Evolutionary conservation across 2,888 invertebrate species (phyloP).

Genomic region (Rhagophthalmus giganteus): DNA sequence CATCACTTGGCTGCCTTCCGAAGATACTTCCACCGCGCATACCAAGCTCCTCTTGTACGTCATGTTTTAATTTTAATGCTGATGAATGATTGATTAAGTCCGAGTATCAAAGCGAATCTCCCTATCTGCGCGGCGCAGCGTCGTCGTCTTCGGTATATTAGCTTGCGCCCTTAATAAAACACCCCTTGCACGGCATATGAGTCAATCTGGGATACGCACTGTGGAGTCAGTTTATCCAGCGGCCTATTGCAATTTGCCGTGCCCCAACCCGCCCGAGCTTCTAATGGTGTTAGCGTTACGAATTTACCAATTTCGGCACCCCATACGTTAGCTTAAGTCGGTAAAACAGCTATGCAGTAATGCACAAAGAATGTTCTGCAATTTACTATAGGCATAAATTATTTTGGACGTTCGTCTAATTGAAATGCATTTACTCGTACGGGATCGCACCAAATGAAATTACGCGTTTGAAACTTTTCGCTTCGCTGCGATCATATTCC

Average conservation of each 20-base stretch:
- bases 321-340: conserved; percentile 50
- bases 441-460: conserved; percentile 13
- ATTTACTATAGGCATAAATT: conserved; percentile 44
- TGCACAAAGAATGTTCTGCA: conserved; percentile 53
- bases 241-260: conserved; percentile 53
- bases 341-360: conserved; percentile 47
- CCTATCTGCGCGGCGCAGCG: conserved; percentile 33
- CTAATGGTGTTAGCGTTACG: conserved; percentile 58
- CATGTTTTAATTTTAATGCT: conserved; percentile 46
- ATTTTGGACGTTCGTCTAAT: conserved; percentile 54
- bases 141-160: conserved; percentile 39
- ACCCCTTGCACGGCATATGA: conserved; percentile 45
- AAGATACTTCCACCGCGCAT: conserved; percentile 39
- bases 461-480: background rate
- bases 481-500: no score
- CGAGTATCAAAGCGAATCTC: conserved; percentile 34
- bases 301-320: conserved; percentile 58
- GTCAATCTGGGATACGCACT: conserved; percentile 58
- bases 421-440: conserved; percentile 46
- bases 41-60: conserved; percentile 32
- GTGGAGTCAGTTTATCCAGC: conserved; percentile 54
- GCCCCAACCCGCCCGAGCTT: conserved; percentile 31
- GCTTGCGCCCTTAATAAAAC: conserved; percentile 45
- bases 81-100: conserved; percentile 47
- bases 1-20: conserved; percentile 47